Evolutionary conservation across 2,797 vertebrate genomes (phyloP).

Genomic region (Acanthurus leucopareius): DNA sequence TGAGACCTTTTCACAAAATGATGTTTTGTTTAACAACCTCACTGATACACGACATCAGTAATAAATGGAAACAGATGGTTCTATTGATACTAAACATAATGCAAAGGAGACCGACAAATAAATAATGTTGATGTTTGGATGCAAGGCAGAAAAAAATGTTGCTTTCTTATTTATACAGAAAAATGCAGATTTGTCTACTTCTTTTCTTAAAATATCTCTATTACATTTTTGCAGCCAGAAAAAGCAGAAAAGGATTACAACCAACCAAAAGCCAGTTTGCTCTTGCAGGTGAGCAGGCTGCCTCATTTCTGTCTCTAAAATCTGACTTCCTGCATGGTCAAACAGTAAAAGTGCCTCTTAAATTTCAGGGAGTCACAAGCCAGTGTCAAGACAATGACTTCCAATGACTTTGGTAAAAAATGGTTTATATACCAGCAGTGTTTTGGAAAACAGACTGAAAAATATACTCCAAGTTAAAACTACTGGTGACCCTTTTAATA

Average conservation of each 20-base stretch:
- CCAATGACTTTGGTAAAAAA: slow-evolving; percentile 28
- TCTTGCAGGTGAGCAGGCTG: background rate
- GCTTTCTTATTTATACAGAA: background rate
- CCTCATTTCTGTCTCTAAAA: slow-evolving; percentile 20
- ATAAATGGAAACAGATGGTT: background rate
- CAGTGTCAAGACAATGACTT: slow-evolving; percentile 27
- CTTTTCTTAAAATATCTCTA: background rate
- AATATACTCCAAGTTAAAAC: slow-evolving; percentile 16
- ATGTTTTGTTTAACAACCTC: background rate
- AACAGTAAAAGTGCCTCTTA: slow-evolving; percentile 18
- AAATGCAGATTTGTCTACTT: background rate
- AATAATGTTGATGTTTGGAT: background rate
- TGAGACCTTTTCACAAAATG: background rate
- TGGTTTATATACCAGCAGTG: background rate
- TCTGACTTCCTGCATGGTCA: slow-evolving; percentile 12
- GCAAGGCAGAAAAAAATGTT: background rate
- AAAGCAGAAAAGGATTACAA: background rate
- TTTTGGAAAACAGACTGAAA: background rate
- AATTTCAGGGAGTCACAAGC: slow-evolving; percentile 34
- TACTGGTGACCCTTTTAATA: slow-evolving; percentile 49
- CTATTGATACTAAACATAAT: background rate
- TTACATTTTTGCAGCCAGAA: background rate
- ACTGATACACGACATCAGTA: background rate
- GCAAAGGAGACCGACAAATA: background rate
- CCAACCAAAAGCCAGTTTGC: background rate